These are phyloP conservation scores for Vanacampus margaritifer DNA, from an alignment of 2,113 vertebrate genomes.

Conservation along the genomic window DNA sequence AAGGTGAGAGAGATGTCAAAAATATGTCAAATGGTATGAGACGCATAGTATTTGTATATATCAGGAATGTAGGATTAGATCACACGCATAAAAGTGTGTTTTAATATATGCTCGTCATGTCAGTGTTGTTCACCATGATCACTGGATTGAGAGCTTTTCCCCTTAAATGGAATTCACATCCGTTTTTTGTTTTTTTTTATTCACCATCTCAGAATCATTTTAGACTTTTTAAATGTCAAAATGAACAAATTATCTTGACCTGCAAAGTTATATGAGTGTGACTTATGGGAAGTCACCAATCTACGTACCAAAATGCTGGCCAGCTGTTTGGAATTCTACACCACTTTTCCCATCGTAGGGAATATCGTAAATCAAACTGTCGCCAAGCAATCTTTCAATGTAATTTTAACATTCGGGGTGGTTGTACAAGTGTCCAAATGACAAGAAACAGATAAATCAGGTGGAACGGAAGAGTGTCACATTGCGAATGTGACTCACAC, in stretches of 20 bases:
- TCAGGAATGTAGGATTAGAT: slow-evolving; percentile 57
- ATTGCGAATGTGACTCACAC: no score
- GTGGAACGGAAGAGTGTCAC: background rate
- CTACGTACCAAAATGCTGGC: background rate
- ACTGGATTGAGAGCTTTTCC: slow-evolving; percentile 20
- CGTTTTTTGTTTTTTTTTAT: slow-evolving; percentile 1
- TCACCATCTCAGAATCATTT: background rate
- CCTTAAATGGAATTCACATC: background rate
- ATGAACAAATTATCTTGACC: background rate
- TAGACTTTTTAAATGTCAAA: background rate
- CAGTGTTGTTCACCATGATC: slow-evolving; percentile 32
- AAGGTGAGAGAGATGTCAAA: background rate
- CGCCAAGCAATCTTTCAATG: background rate
- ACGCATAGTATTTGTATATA: slow-evolving; percentile 59
- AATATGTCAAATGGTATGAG: slow-evolving; percentile 32
- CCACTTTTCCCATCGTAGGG: background rate
- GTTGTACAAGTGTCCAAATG: background rate
- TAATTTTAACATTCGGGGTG: background rate
- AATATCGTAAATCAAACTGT: background rate
- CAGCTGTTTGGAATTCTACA: background rate
- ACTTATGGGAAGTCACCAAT: background rate
- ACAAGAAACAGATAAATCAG: background rate
- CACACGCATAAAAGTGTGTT: slow-evolving; percentile 59
- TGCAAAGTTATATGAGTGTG: background rate
- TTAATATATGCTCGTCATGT: slow-evolving; percentile 52